Conservation (phyloP, 2,113 vertebrate species). For the Emydura subglobosa region DNA sequence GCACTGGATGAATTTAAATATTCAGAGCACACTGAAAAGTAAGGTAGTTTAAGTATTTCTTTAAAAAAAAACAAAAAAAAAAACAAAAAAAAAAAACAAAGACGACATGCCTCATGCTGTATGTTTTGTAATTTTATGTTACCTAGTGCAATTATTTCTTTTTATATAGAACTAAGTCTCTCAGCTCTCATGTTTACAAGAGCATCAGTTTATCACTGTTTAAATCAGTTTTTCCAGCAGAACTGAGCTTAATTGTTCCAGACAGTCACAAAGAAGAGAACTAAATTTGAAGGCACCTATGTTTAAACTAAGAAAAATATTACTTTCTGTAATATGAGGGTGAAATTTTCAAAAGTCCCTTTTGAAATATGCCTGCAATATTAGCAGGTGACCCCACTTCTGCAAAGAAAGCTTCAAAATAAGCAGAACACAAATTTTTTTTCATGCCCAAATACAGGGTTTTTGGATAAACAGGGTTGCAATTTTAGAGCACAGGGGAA, state of each 20-base stretch:
- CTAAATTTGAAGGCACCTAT: fast-evolving
- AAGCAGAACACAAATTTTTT: neutral
- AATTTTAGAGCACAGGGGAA: neutral
- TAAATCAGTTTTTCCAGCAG: neutral
- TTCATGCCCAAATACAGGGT: neutral
- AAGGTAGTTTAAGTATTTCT: neutral
- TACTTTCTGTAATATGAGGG: neutral
- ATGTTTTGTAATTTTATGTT: neutral
- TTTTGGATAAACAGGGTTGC: neutral
- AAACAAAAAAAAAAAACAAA: neutral
- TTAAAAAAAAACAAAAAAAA: too few species aligned
- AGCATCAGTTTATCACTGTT: neutral
- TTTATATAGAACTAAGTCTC: neutral
- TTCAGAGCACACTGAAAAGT: neutral
- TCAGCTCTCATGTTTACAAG: neutral
- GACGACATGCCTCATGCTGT: neutral
- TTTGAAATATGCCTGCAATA: neutral
- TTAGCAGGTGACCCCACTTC: neutral
- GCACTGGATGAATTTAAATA: neutral
- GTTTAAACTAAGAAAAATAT: neutral
- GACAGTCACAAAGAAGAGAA: neutral
- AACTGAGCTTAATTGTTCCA: neutral
- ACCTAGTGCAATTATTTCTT: neutral
- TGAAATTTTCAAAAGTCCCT: neutral
- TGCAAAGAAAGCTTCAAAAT: neutral